These are phyloP conservation scores for Habrosyne pyritoides DNA, from an alignment of 2,888 invertebrate species.

Conservation along the genomic window DNA sequence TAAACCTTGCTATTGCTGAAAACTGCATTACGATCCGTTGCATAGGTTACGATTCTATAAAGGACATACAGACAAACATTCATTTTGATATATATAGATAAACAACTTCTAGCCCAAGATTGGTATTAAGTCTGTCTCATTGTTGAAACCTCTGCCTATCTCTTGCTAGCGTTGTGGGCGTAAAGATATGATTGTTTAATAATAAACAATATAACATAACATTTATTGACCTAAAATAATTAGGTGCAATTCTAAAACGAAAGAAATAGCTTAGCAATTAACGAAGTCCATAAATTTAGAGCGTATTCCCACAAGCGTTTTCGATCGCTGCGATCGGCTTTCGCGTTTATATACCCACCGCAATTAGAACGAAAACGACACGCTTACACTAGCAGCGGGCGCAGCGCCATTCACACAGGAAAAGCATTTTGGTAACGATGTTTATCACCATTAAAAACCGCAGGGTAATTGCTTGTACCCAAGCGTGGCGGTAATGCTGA, in stretches of 20 bases:
- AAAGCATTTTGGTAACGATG: neutral
- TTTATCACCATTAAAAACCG: neutral
- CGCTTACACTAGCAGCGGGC: neutral
- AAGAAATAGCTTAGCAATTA: neutral
- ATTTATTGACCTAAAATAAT: conserved; percentile 23
- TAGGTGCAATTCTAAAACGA: neutral
- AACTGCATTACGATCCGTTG: too few species aligned
- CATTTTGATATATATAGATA: too few species aligned
- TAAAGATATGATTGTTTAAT: too few species aligned
- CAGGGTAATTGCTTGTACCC: neutral
- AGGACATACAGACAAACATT: too few species aligned
- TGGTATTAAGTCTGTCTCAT: too few species aligned
- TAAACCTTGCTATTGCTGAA: too few species aligned
- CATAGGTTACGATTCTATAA: too few species aligned
- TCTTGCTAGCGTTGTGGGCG: too few species aligned
- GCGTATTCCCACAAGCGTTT: conserved; percentile 8
- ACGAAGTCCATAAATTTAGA: conserved; percentile 6
- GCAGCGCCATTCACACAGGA: neutral
- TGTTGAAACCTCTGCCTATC: too few species aligned
- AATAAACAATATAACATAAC: too few species aligned
- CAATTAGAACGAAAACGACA: neutral
- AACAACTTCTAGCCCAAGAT: too few species aligned
- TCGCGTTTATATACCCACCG: conserved; percentile 9
- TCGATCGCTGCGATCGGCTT: conserved; percentile 1
- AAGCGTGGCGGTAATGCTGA: neutral